Percentiles rank a stretch among this genome's conserved stretches.
Conservation (phyloP, 1,140 invertebrate species). For the Drosophila fuyamai region DNA sequence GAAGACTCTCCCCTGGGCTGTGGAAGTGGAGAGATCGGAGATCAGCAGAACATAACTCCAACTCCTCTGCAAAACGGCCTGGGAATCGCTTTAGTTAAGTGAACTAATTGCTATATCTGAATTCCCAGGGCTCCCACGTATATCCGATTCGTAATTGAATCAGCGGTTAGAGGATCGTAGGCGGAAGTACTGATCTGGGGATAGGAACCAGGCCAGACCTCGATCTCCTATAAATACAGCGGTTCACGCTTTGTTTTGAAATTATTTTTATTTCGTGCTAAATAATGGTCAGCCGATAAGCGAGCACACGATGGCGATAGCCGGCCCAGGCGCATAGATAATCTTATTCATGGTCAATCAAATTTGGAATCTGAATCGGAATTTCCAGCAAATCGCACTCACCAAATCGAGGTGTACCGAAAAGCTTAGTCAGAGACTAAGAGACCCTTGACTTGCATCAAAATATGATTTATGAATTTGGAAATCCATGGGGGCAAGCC, state of each 20-base stretch:
- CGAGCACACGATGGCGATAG: constrained; percentile 13
- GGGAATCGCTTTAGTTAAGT: constrained; percentile 29
- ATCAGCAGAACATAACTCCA: background rate
- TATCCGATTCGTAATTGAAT: constrained; percentile 33
- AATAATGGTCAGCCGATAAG: constrained; percentile 44
- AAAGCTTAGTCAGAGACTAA: constrained; percentile 12
- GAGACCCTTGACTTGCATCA: too few species aligned
- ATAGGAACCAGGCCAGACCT: constrained; percentile 2
- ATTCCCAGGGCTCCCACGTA: constrained; percentile 11
- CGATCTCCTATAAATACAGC: constrained; percentile 21
- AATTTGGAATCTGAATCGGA: constrained; percentile 9
- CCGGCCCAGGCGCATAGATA: constrained; percentile 23
- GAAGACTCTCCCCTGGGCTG: background rate
- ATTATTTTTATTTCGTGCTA: constrained; percentile 46
- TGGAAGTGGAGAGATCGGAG: constrained; percentile 5
- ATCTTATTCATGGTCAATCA: constrained; percentile 30
- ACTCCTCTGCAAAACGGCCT: constrained; percentile 16
- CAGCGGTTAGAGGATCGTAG: constrained; percentile 7
- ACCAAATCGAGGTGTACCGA: background rate
- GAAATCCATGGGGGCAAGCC: too few species aligned
- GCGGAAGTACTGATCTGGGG: constrained; percentile 18
- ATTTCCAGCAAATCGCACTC: background rate
- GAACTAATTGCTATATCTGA: constrained; percentile 33
- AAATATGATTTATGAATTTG: too few species aligned
- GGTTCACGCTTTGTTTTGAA: constrained; percentile 41